These are phyloP conservation scores for Calidris pugnax DNA, from an alignment of 2,113 vertebrate genomes.

Conservation along the genomic window DNA sequence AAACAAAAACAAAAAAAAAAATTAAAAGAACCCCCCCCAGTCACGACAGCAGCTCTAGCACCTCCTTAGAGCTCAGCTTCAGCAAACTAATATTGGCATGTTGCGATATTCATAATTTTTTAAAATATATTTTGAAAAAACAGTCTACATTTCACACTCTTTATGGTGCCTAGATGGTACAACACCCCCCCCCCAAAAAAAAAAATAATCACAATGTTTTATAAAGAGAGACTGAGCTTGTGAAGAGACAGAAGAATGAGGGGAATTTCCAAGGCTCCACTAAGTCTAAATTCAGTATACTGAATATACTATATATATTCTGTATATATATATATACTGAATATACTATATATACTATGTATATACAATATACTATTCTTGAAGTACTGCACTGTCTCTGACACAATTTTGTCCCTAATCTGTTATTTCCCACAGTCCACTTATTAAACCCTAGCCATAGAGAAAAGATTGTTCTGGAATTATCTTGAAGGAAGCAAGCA, in stretches of 20 bases:
- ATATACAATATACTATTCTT: background rate
- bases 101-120: background rate
- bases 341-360: no score
- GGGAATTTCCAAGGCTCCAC: background rate
- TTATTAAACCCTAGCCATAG: background rate
- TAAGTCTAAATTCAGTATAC: background rate
- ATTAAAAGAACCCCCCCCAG: background rate
- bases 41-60: background rate
- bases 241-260: background rate
- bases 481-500: background rate
- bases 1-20: background rate
- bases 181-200: no score
- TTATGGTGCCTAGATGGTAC: background rate
- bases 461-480: background rate
- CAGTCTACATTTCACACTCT: background rate
- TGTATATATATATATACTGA: no score
- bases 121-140: background rate
- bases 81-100: background rate
- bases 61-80: background rate
- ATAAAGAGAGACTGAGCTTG: background rate
- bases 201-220: accelerated
- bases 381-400: background rate
- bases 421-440: background rate
- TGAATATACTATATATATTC: no score
- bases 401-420: background rate